phyloP scores from a whole-genome alignment of 2,113 vertebrate species.

The Rhizomys pruinosus region DNA sequence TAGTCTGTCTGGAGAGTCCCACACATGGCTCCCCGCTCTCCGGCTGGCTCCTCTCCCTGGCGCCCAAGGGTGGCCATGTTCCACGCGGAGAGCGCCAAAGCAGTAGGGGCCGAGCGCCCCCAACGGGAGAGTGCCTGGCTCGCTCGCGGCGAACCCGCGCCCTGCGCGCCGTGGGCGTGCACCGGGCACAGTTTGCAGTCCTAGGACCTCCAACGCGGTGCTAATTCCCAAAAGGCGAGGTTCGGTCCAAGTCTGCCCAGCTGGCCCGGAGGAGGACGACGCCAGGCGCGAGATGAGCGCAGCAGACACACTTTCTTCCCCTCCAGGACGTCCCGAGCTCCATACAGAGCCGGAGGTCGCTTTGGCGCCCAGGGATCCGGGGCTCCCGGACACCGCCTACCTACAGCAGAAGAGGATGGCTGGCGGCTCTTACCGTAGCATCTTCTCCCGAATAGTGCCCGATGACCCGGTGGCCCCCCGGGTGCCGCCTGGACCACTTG shows the following conservation, averaged over 20 bases:
- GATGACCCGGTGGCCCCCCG: constrained; percentile 92
- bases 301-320: background rate
- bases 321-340: background rate
- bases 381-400: background rate
- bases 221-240: background rate
- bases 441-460: constrained; percentile 95
- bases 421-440: constrained; percentile 90
- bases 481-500: constrained; percentile 91
- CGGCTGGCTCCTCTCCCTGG: background rate
- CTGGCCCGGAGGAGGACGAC: background rate
- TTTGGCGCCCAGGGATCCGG: background rate
- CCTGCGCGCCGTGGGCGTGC: background rate
- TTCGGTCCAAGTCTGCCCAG: background rate
- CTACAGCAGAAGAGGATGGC: background rate
- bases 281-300: background rate
- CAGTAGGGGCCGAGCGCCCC: background rate
- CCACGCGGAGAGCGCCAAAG: background rate
- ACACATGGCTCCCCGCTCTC: constrained; percentile 4
- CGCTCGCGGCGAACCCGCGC: rapidly evolving
- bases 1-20: constrained; percentile 2
- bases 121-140: background rate
- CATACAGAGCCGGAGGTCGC: background rate
- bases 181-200: background rate
- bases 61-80: constrained; percentile 55
- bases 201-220: background rate